Percentiles rank a stretch among this genome's conserved stretches.
Evolutionary conservation across 2,113 vertebrate species (phyloP).

Genomic region (Microtus montanus): DNA sequence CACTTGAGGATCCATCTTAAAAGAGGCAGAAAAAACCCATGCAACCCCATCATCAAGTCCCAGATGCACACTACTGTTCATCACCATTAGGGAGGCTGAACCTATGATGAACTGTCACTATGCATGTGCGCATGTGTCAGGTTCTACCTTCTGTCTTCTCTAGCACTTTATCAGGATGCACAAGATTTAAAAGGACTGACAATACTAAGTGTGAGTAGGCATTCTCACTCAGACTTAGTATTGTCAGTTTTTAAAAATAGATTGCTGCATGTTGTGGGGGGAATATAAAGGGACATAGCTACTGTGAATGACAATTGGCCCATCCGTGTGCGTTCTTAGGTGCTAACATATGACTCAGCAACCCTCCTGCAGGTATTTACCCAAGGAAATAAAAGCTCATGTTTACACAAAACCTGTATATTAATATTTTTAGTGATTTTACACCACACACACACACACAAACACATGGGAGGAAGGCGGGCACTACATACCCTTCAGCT

Average conservation of each 20-base stretch:
- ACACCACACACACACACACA: not conserved
- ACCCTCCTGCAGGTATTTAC: not conserved
- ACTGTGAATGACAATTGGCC: not conserved
- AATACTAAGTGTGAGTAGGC: not conserved
- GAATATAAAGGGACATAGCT: not conserved
- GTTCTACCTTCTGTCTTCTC: not conserved
- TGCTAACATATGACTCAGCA: not conserved
- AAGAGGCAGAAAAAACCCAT: not conserved
- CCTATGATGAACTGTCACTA: not conserved
- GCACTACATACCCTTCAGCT: not conserved
- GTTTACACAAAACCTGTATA: not conserved
- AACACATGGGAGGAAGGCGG: not conserved
- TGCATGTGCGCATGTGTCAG: too few species aligned
- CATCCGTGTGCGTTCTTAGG: not conserved
- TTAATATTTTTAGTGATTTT: not conserved
- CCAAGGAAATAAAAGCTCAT: constrained; percentile 28
- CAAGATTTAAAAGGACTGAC: not conserved
- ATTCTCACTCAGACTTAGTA: not conserved
- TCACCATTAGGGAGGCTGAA: constrained; percentile 1
- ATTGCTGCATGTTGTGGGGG: not conserved
- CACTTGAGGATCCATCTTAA: not conserved
- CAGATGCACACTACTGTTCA: not conserved
- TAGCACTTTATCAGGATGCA: not conserved
- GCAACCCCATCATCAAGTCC: not conserved
- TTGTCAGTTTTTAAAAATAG: not conserved